Evolutionary conservation across 2,888 invertebrate species (phyloP), one percentile per base, ranked within the genome.

Genomic region (Gastracanthus pulcherrimus): DNA sequence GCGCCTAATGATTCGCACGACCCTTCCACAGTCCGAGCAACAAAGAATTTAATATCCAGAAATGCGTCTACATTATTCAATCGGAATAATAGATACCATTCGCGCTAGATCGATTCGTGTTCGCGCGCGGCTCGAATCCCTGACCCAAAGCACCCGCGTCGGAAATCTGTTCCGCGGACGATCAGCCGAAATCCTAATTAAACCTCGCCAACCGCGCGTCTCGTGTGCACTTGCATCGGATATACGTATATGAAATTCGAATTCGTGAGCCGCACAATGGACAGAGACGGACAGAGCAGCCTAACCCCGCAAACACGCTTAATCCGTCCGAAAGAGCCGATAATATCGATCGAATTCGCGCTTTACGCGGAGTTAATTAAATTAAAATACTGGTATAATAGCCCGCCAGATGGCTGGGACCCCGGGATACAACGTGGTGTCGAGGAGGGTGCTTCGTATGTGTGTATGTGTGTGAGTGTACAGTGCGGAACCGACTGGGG

Each of bases 351-450:
- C 89, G 88, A 86, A 88, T 86, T 87, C 86, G 87, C 84, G 86
- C 85, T 83, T 87, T 87, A 86, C 87, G 88, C 86, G 86, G 87
- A 90, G 90, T 90, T 90, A 90, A 91, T 91, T 91, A 90, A 91
- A 91, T 91, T 90, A 90, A 91, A 91, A 91, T 90, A 90, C 90
- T 90, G 89, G 88, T 91, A 89, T 90, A 90, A 90, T 90, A 90
- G 90, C 88, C 85, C 78, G 90, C 89, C 90, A 91, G 90, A 90
- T 91, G 91, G 91, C 90, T 85, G 84, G 80, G 76, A 45, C 86
- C 87, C n/a, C 87, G 89, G 87, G 88, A 87, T 89, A 90, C 90
- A 90, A 89, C 90, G 88, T 89, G 87, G 89, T 62, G 87, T 87
- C 85, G 88, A 86, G 86, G 86, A 87, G 88, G 85, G 86, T 84